Evolutionary conservation across 2,113 vertebrate genomes (phyloP).

Genomic region (Elachura formosa): DNA sequence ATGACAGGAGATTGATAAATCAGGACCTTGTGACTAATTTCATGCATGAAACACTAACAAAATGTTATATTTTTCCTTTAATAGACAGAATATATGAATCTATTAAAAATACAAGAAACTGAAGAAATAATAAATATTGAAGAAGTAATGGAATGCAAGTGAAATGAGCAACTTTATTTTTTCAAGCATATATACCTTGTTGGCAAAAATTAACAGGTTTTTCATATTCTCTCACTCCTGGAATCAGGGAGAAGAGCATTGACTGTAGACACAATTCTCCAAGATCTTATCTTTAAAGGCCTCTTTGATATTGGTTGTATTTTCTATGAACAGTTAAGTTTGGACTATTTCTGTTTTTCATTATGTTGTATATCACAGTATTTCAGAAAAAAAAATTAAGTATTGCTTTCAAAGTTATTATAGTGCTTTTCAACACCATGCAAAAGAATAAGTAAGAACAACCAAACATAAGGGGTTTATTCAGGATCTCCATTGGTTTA

Average conservation of each 20-base stretch:
- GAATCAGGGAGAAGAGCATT: background rate
- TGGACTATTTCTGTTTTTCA: background rate
- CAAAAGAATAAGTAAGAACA: background rate
- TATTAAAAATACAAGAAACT: background rate
- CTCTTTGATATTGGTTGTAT: background rate
- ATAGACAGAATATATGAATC: background rate
- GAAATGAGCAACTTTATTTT: background rate
- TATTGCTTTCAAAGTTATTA: background rate
- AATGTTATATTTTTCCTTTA: background rate
- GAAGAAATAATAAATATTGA: constrained; percentile 10
- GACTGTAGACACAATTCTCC: background rate
- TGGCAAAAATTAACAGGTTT: background rate
- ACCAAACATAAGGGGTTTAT: background rate
- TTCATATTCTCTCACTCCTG: background rate
- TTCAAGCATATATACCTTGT: background rate
- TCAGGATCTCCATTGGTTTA: background rate
- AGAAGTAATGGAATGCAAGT: background rate
- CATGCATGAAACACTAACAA: background rate
- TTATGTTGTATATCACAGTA: background rate
- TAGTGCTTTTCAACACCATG: background rate
- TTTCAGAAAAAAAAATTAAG: background rate
- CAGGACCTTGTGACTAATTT: background rate
- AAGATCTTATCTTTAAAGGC: background rate
- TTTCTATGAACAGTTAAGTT: background rate
- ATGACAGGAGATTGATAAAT: background rate